phyloP scores from a whole-genome alignment of 2,113 vertebrate species.

The Brachionichthys hirsutus region DNA sequence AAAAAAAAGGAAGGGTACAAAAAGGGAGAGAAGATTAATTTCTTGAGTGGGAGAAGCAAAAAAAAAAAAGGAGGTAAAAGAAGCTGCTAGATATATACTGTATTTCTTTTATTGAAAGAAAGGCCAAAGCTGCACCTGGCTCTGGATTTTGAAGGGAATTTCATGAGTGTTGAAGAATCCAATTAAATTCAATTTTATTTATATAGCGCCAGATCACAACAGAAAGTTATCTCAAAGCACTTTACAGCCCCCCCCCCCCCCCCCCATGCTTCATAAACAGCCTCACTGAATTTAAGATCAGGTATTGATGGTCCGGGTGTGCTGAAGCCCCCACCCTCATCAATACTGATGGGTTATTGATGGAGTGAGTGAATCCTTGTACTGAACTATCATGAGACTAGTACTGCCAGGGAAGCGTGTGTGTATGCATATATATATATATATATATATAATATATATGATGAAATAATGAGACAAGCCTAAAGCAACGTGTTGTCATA shows the following conservation, averaged over 20 bases:
- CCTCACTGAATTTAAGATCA: constrained; percentile 65
- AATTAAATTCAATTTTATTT: too few relatives aligned
- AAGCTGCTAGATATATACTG: constrained; percentile 51
- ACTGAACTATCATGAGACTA: constrained; percentile 39
- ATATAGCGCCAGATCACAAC: too few relatives aligned
- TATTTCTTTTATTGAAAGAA: constrained; percentile 46
- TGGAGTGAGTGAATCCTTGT: constrained; percentile 63
- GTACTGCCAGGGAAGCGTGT: constrained; percentile 38
- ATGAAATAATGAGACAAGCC: constrained; percentile 57
- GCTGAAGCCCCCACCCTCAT: constrained; percentile 38
- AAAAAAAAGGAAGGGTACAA: constrained; percentile 41
- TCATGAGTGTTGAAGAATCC: constrained; percentile 16
- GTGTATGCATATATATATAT: constrained; percentile 8
- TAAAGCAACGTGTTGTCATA: constrained; percentile 53
- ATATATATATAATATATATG: too few relatives aligned
- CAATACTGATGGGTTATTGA: constrained; percentile 77
- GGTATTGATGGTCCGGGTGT: constrained; percentile 57
- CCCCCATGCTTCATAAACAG: constrained; percentile 31
- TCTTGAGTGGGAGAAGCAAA: constrained; percentile 41
- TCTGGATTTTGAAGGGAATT: constrained; percentile 27
- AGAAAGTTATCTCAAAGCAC: too few relatives aligned
- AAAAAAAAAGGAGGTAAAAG: constrained; percentile 25
- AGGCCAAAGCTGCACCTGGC: constrained; percentile 53
- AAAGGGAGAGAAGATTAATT: constrained; percentile 68
- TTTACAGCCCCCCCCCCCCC: constrained; percentile 30